These are phyloP conservation scores for Papilio polytes DNA, from an alignment of 1,140 invertebrate genomes.

Conservation along the genomic window DNA sequence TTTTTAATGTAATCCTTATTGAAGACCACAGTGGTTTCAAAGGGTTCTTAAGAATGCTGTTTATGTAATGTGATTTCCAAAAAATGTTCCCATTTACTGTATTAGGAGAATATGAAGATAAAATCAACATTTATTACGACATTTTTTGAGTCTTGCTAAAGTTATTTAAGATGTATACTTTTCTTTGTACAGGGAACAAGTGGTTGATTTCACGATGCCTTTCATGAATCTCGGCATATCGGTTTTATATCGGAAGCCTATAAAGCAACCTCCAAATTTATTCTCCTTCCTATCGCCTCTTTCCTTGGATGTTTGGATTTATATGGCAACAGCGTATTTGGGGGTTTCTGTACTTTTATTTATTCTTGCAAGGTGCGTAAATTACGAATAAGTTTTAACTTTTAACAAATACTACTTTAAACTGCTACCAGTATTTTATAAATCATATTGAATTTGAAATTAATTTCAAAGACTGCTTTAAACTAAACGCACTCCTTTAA, in stretches of 20 bases:
- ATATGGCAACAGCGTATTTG: slow-evolving; percentile 97
- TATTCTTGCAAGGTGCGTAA: slow-evolving; percentile 93
- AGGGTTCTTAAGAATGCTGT: no score
- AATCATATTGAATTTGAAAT: not conserved
- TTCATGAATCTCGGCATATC: slow-evolving; percentile 98
- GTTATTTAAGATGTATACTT: not conserved
- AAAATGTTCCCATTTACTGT: not conserved
- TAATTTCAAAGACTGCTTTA: not conserved
- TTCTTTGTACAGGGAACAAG: slow-evolving; percentile 85
- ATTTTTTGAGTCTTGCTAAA: not conserved
- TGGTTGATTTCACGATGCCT: slow-evolving; percentile 97
- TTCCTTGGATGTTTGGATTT: slow-evolving; percentile 97
- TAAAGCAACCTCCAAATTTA: slow-evolving; percentile 95
- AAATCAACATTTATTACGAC: not conserved
- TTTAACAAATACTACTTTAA: not conserved
- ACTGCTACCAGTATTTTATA: not conserved
- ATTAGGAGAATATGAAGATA: no score
- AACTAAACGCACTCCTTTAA: no score
- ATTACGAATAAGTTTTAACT: slow-evolving; percentile 6
- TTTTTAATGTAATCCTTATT: no score
- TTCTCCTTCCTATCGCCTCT: slow-evolving; percentile 97
- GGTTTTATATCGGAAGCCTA: slow-evolving; percentile 96
- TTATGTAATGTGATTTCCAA: no score
- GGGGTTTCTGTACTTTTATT: slow-evolving; percentile 97
- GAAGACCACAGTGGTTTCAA: no score